phyloP scores from a whole-genome alignment of 2,797 vertebrate genomes.

The Furcifer pardalis region DNA sequence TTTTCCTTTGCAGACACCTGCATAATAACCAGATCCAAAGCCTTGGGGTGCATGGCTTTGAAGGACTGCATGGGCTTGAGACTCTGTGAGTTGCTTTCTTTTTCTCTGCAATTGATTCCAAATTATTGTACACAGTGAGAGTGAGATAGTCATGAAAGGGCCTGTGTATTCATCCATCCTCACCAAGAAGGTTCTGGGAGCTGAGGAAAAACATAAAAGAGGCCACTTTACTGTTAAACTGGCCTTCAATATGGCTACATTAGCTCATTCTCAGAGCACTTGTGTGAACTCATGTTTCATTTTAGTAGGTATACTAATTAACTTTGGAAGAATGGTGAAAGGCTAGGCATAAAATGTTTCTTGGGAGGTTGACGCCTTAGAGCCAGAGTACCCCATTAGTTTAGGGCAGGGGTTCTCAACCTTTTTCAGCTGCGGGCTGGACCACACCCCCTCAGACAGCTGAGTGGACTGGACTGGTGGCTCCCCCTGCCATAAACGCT shows the following conservation, averaged over 20 bases:
- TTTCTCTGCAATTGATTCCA: neutral
- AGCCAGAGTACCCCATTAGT: no score
- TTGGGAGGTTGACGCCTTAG: no score
- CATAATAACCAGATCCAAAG: conserved; percentile 94
- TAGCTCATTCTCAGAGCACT: neutral
- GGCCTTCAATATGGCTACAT: neutral
- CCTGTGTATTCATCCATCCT: neutral
- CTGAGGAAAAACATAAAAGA: neutral
- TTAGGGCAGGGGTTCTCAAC: no score
- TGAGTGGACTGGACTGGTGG: no score
- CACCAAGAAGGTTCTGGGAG: neutral
- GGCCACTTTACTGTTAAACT: neutral
- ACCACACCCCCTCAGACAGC: no score
- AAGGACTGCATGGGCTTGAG: conserved; percentile 92
- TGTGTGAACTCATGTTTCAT: neutral
- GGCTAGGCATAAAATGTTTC: no score
- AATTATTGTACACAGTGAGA: neutral
- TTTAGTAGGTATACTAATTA: neutral
- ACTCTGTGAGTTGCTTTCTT: conserved; percentile 88
- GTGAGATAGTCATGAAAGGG: neutral
- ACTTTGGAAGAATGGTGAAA: neutral
- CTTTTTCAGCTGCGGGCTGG: no score
- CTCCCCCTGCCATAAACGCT: no score
- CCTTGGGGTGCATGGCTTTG: conserved; percentile 89
- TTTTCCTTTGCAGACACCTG: conserved; percentile 85